Evolutionary conservation across 1,140 invertebrate genomes (phyloP), one percentile per base, ranked within the genome.

Genomic region (Palaemon carinicauda): DNA sequence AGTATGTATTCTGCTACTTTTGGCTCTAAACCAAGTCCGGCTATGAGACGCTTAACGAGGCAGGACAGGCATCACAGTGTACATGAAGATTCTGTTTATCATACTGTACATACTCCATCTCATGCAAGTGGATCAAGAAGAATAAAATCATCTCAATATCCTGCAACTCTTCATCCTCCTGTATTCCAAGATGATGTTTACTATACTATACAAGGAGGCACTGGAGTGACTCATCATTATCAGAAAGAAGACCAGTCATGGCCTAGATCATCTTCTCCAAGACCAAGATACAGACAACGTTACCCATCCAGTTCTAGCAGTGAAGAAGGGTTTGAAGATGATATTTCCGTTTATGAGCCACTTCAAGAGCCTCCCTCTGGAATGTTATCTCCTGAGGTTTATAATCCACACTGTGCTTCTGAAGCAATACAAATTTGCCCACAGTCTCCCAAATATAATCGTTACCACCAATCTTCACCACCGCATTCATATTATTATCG

Each of bases 111-210:
- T 54, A 80, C 77, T 15, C 65, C 82, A n/a, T 79, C 84, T 51
- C 81, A 60, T 33, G n/a, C 65, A 9, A 53, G 52, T 53, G 4
- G 0, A n/a, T 54, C 51, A 12, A 24, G 27, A n/a, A 33, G 80
- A 9, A 15, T 29, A 3, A 74, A 24, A 27, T 73, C 77, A 69
- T 33, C 77, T 73, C 51, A 31, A n/a, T 78, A 31, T 10, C 56
- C 51, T 24, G 31, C 27, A 52, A 65, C 53, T 0, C 85, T 52
- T 21, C 79, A 87, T 50, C 41, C 85, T 33, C 85, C 85, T 41
- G 85, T 51, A 14, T 87, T 87, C 79, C 85, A 87, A 33, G 85
- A 87, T 14, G 85, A 87, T 77, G 85, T 87, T 1, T 87, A 87
- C 71, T 87, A 87, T 77, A 87, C 85, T 50, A 87, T 87, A 50